Conservation (phyloP, 2,888 invertebrate species). For the Rotaria magnacalcarata region DNA sequence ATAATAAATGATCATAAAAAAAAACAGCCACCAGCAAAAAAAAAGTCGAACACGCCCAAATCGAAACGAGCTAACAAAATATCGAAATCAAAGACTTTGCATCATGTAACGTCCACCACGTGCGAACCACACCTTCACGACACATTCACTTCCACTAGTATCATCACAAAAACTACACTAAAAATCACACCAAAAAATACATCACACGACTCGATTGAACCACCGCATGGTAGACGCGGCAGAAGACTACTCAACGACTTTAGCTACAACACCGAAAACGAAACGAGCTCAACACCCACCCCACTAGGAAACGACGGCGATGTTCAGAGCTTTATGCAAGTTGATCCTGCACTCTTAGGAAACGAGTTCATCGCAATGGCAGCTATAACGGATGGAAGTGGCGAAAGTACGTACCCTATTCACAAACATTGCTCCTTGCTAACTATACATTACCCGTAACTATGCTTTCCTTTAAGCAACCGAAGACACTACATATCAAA, state of each 20-base stretch:
- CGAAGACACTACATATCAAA: not conserved
- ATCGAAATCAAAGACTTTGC: not conserved
- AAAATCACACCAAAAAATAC: not conserved
- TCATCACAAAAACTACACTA: not conserved
- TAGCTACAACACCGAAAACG: not conserved
- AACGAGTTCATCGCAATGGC: not conserved
- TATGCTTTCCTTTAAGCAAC: not conserved
- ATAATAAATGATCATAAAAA: not conserved
- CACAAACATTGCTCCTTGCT: no score
- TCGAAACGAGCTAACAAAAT: not conserved
- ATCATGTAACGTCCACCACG: not conserved
- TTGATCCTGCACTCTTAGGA: not conserved
- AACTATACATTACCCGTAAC: no score
- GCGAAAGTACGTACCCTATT: not conserved
- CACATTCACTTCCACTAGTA: not conserved
- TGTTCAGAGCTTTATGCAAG: not conserved
- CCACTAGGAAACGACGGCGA: not conserved
- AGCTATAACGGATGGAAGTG: not conserved
- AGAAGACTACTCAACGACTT: not conserved
- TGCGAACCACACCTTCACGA: not conserved
- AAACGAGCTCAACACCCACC: no score
- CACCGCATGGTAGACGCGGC: not conserved
- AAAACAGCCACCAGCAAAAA: not conserved
- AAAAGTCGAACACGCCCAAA: not conserved
- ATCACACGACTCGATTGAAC: not conserved